Evolutionary conservation across 2,113 vertebrate species (phyloP), one percentile per base, ranked within the genome.

Genomic region (Epinephelus fuscoguttatus): DNA sequence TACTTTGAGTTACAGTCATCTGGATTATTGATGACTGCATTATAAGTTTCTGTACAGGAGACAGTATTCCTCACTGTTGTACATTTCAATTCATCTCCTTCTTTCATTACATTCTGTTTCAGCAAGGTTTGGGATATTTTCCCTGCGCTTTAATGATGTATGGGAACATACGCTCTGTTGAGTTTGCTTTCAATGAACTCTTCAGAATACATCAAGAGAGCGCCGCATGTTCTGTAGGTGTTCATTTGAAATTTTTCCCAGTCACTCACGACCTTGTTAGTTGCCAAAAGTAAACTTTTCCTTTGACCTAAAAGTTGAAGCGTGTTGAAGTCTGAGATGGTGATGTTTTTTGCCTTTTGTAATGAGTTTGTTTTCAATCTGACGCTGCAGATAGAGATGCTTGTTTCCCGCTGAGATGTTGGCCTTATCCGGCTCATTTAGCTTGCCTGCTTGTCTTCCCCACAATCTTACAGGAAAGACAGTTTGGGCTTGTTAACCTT

Each of bases 271-370:
- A 30, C 30, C 33, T 87, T 78, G 66, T 81, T 76, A 84, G 61
- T 25, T 63, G 30, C 6, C 49, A 40, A 67, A 84, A 74, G 75
- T 59, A 33, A 85, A 82, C 67, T 78, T 85, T 84, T 75, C 45
- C 37, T 71, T 78, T 70, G 52, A 68, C 2, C 67, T 62, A 27
- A 81, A 88, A 70, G 67, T 53, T 53, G 49, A 69, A 49, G 23
- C 14, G 8, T 18, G 25, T 17, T 49, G 23, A 25, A 57, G 15
- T 64, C 50, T 73, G 49, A 8, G 17, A 18, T 17, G 27, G 27
- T 69, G 47, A 68, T 8, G 2, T 30, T 64, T 19, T 33, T 33
- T 70, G 5, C 12, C 60, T 62, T 37, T 37, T 33, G 59, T 69
- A 19, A 19, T 33, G 27, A 19, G 25, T 52, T 49, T 27, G 23